Base-by-base conservation (phyloP, 2,113 vertebrate species). In the Pungitius pungitius region DNA sequence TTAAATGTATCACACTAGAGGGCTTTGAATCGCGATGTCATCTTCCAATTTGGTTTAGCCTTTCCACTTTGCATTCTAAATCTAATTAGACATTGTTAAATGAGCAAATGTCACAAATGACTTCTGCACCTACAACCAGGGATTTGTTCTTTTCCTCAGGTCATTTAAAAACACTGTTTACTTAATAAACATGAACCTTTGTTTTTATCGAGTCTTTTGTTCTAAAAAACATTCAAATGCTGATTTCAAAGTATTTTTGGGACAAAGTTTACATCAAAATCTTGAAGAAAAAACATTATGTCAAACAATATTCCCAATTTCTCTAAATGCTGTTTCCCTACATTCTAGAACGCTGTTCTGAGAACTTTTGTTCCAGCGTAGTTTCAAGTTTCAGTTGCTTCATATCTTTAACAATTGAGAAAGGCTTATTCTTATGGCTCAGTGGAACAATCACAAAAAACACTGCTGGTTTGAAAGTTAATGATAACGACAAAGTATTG, bases 1-100 rank as follows among this genome's bases (percentile, higher is more conserved):
- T 89, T 89, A 86, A 85, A 68, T 86, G 73, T 77, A 80, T 61
- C 79, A 71, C 79, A 82, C 77, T 79, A 80, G 73, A 80, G 79
- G 76, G 79, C 69, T 85, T 85, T 78, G 75, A 88, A 81, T 85
- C 77, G 76, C 58, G 7, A 67, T 85, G 84, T 85, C 83, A 85
- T 88, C 88, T 89, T 77, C 76, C 83, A 78, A 87, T 89, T 86
- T 76, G 80, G 72, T 86, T 80, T 78, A 69, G 72, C 45, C 71
- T 64, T 66, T 75, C 70, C 54, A 68, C 73, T 75, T 86, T 83
- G 75, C 87, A 82, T 88, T 78, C 67, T 67, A 80, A 85, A 90
- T 86, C 73, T 80, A 85, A 87, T 89, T 82, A 85, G 76, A 81
- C 70, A 82, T 73, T 75, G 77, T 2, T 26, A 73, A 87, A 82